phyloP scores from a whole-genome alignment of 2,113 vertebrate species.

The Chloropsis cyanopogon region DNA sequence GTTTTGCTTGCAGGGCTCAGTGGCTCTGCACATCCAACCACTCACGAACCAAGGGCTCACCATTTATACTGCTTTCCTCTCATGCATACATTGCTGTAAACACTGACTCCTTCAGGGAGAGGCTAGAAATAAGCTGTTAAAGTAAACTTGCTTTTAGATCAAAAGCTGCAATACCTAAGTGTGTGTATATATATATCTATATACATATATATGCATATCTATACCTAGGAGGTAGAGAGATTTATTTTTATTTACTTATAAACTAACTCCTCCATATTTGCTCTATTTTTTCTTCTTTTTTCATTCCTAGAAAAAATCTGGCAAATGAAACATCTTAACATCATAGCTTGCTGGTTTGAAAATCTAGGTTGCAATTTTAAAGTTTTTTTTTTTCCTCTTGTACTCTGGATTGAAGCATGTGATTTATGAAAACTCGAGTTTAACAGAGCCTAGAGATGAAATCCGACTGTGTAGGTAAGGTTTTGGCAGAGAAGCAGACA shows the following conservation, averaged over 20 bases:
- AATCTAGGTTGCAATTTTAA: neutral
- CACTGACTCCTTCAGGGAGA: neutral
- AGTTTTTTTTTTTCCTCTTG: neutral
- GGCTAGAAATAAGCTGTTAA: neutral
- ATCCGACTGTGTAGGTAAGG: neutral
- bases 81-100: rapidly evolving
- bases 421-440: neutral
- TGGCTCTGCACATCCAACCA: neutral
- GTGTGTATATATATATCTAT: neutral
- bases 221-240: neutral
- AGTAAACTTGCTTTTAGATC: neutral
- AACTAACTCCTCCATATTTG: neutral
- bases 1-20: rapidly evolving
- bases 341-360: neutral
- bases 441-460: slow-evolving; percentile 17
- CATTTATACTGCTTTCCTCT: neutral
- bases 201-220: neutral
- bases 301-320: neutral
- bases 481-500: slow-evolving; percentile 35
- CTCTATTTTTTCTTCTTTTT: neutral
- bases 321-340: neutral
- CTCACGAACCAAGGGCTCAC: neutral
- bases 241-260: neutral
- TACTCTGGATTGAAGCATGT: neutral
- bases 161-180: neutral